Evolutionary conservation across 2,888 invertebrate species (phyloP).

Genomic region (Hyppa rectilinea): DNA sequence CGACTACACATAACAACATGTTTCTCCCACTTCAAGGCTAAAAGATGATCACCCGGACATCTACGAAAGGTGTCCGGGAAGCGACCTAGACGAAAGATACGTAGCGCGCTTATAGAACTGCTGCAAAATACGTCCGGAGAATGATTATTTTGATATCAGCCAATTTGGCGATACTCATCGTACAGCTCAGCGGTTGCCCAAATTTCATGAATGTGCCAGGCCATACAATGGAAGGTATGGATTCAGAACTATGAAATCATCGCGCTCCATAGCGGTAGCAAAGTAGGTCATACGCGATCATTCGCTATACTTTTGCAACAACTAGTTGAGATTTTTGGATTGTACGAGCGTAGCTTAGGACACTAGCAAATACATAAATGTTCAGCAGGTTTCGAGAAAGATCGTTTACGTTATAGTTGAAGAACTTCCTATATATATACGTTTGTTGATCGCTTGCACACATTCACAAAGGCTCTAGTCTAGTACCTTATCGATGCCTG

Average conservation of each 20-base stretch:
- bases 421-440: background rate
- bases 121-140: background rate
- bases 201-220: conserved; percentile 15
- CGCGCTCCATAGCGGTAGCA: conserved; percentile 8
- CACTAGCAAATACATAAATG: background rate
- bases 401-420: background rate
- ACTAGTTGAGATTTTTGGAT: conserved; percentile 18
- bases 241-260: conserved; percentile 44
- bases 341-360: background rate
- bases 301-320: conserved; percentile 27
- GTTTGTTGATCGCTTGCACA: background rate
- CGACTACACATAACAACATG: conserved; percentile 46
- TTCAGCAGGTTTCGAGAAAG: background rate
- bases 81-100: conserved; percentile 35
- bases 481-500: background rate
- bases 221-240: conserved; percentile 29
- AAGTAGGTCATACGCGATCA: conserved; percentile 37
- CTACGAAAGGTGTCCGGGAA: conserved; percentile 52
- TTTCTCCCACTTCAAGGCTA: conserved; percentile 51
- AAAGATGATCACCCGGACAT: conserved; percentile 52
- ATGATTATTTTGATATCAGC: background rate
- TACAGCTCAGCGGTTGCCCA: conserved; percentile 11
- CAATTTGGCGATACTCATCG: background rate
- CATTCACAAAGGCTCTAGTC: background rate
- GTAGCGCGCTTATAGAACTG: conserved; percentile 19